These are phyloP conservation scores for Tipula vernalis DNA, from an alignment of 2,888 invertebrate genomes.

Conservation along the genomic window DNA sequence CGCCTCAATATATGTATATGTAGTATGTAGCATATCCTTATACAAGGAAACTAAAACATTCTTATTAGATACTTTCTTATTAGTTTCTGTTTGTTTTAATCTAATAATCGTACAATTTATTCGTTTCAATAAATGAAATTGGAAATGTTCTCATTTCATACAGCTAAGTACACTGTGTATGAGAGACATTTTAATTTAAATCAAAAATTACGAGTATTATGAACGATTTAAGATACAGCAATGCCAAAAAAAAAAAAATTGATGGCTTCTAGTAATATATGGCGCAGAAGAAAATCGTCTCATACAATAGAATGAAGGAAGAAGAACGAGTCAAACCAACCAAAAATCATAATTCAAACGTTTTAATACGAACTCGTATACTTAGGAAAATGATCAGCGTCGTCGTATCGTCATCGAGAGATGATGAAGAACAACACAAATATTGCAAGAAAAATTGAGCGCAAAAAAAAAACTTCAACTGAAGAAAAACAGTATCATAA, in stretches of 20 bases:
- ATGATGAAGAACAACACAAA: background rate
- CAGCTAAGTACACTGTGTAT: background rate
- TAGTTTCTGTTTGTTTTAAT: background rate
- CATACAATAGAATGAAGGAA: background rate
- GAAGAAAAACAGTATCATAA: conserved; percentile 9
- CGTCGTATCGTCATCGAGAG: background rate
- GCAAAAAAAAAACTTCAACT: background rate
- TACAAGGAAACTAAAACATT: background rate
- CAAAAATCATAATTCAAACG: background rate
- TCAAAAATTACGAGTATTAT: background rate
- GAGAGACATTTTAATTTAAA: background rate
- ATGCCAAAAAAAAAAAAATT: background rate
- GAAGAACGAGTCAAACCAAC: background rate
- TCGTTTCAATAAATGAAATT: background rate
- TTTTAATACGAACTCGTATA: background rate
- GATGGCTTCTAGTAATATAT: background rate
- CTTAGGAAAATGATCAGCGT: background rate
- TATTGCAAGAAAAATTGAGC: background rate
- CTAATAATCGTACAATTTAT: background rate
- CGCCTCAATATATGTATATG: background rate
- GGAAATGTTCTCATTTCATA: background rate
- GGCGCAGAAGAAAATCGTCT: background rate
- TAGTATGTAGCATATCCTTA: background rate
- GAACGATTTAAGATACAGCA: background rate
- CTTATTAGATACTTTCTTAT: background rate